Base-by-base conservation (phyloP, 2,113 vertebrate species). In the Vulpes ferrilata region DNA sequence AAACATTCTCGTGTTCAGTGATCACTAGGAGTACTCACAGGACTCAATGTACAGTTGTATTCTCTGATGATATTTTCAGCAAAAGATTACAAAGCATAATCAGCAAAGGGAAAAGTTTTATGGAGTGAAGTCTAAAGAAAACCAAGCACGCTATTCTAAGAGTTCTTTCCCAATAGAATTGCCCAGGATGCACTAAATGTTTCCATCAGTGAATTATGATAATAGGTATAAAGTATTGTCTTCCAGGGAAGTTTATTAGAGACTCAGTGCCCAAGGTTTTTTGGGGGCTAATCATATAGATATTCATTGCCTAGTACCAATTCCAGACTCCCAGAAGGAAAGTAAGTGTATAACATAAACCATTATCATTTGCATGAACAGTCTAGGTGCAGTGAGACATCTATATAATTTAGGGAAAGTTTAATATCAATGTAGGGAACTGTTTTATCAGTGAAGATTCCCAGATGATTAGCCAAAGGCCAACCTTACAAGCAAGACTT, bases 21-120 rank as follows among this genome's bases (percentile, higher is more conserved):
- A 74, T 94, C 55, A 60, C 57, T 43, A 62, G 30, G 17, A 94
- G 15, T 30, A 64, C 69, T 59, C 62, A 23, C 15, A 88, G 78
- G 13, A 67, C 15, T 93, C 67, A 60, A 15, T 27, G 7, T 87
- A 71, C 2, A 32, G 25, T 78, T 76, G 43, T 74, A 86, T 69
- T 79, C 89, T 83, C 13, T 53, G 22, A 35, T 83, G 55, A 88
- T 15, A 80, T 76, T 76, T 90, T 53, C 11, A 95, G 60, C 22
- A 59, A 90, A 81, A 93, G 11, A 1, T 19, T 86, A 84, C 79
- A 96, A 84, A 95, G 74, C 51, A 96, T 69, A 84, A 93, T 80
- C 8, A 88, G 27, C 81, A 79, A 67, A 90, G 38, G 48, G 62
- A 78, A 95, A 88, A 96, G 8, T 20, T 60, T 73, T 62, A 43